Percentiles rank a stretch among this genome's conserved stretches.
Conservation (phyloP, 2,113 vertebrate genomes). For the Spea multiplicata region DNA sequence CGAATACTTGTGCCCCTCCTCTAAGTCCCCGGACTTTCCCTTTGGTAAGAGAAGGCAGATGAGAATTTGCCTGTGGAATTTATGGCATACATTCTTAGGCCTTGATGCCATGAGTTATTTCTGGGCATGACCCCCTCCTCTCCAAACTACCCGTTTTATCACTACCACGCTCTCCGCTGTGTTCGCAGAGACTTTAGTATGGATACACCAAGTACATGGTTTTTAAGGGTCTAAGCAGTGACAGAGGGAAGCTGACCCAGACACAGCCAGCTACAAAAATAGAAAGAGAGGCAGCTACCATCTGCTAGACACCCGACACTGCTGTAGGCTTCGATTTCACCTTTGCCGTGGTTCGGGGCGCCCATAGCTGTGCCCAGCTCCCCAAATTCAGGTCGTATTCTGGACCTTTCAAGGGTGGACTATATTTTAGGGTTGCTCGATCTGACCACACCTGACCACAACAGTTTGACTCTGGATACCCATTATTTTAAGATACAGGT, state of each 20-base stretch:
- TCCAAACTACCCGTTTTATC: neutral
- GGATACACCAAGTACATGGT: no score
- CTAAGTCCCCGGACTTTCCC: conserved; percentile 12
- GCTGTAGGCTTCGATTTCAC: conserved; percentile 30
- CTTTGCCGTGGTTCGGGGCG: conserved; percentile 21
- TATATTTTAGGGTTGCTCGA: neutral
- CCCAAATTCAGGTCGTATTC: conserved; percentile 10
- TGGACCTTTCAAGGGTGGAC: neutral
- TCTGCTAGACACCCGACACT: conserved; percentile 46
- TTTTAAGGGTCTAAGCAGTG: neutral
- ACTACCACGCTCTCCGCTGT: neutral
- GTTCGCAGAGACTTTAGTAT: neutral
- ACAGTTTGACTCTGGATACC: neutral
- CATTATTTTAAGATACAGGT: conserved; percentile 2
- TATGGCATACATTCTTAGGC: conserved; percentile 30
- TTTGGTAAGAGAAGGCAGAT: conserved; percentile 2
- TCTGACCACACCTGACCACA: neutral
- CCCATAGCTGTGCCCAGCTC: conserved; percentile 5
- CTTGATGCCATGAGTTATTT: conserved; percentile 32
- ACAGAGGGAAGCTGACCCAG: conserved; percentile 12
- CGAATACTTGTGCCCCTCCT: neutral
- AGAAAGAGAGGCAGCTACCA: conserved; percentile 31
- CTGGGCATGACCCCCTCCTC: neutral
- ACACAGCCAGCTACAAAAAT: conserved; percentile 42
- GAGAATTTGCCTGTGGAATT: conserved; percentile 14